Conservation (phyloP, 2,888 invertebrate species). For the Thymelicus acteon region DNA sequence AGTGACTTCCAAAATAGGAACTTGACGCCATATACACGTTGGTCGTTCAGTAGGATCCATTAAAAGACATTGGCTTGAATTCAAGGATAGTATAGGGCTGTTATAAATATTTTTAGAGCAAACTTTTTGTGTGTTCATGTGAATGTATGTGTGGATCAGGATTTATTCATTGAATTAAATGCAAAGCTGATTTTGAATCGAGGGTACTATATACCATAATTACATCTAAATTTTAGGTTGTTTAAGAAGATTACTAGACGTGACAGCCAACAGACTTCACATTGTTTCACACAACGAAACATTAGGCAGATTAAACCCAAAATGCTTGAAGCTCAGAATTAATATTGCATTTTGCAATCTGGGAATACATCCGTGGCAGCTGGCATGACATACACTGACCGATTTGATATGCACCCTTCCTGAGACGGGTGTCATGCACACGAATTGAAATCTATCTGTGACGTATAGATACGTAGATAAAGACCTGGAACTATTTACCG, state of each 20-base stretch:
- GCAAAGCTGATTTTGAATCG: too few species aligned
- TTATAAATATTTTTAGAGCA: too few species aligned
- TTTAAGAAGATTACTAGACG: neutral
- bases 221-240: too few species aligned
- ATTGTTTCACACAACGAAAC: neutral
- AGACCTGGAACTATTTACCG: too few species aligned
- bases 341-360: slow-evolving; percentile 78
- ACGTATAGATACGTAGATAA: slow-evolving; percentile 14
- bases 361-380: slow-evolving; percentile 66
- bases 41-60: too few species aligned
- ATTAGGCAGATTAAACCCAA: slow-evolving; percentile 12
- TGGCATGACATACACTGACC: slow-evolving; percentile 70
- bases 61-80: neutral
- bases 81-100: neutral
- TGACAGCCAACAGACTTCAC: neutral
- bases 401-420: slow-evolving; percentile 80
- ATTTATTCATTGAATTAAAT: too few species aligned
- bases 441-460: slow-evolving; percentile 23
- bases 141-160: too few species aligned
- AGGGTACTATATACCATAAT: too few species aligned
- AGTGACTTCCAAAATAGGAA: too few species aligned
- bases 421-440: slow-evolving; percentile 50
- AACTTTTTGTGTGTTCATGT: too few species aligned
- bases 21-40: too few species aligned
- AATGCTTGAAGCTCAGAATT: slow-evolving; percentile 50